A percentile compares a stretch with the other conserved stretches of the same genome.
phyloP scores from a whole-genome alignment of 2,113 vertebrate species.

The Gymnorhina tibicen region DNA sequence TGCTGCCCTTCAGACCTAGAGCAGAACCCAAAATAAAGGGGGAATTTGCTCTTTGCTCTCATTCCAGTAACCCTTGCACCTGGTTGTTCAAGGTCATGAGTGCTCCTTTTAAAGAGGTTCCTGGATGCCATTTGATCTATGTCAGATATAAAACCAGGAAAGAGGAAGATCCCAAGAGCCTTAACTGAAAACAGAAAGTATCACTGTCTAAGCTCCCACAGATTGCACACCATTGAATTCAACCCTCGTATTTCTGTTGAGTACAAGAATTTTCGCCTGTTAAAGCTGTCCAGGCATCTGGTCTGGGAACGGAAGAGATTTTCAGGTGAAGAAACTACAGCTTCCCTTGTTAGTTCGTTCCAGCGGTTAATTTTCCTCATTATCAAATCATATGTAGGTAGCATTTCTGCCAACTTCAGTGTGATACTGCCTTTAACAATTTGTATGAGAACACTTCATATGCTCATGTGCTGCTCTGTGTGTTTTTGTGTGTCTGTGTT shows the following conservation, averaged over 20 bases:
- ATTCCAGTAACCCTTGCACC: not conserved
- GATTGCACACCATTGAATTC: not conserved
- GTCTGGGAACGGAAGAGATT: not conserved
- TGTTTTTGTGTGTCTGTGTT: not conserved
- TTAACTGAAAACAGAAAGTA: not conserved
- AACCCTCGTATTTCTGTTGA: not conserved
- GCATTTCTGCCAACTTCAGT: not conserved
- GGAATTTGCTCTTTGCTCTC: not conserved
- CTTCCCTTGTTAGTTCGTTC: not conserved
- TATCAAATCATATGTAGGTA: not conserved
- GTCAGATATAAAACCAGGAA: not conserved
- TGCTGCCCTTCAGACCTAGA: not conserved
- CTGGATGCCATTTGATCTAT: not conserved
- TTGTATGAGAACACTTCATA: not conserved
- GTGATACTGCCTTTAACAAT: constrained; percentile 16
- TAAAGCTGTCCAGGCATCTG: not conserved
- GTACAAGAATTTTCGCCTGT: not conserved
- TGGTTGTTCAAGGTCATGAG: not conserved
- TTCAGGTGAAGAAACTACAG: not conserved
- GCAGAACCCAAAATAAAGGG: not conserved
- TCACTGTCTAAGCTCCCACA: not conserved
- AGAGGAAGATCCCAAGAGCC: not conserved
- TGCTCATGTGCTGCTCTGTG: not conserved
- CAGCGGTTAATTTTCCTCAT: not conserved
- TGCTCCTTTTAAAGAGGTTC: not conserved